Base-by-base conservation (phyloP, 30 jellyfish, hydroid and myxozoan genomes). In the Morbakka virulenta region DNA sequence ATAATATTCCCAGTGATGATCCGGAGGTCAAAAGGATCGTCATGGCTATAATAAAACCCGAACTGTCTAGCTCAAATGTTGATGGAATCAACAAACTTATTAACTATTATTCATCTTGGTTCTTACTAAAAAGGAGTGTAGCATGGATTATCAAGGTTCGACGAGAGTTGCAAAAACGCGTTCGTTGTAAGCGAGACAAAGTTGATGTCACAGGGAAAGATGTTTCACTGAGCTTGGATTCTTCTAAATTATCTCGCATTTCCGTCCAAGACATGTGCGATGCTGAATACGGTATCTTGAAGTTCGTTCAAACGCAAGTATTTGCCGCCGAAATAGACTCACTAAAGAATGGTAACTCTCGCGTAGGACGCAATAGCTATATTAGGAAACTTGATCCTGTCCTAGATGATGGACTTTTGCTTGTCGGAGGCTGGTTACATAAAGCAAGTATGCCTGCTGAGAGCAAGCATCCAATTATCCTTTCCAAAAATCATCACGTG, bases 361-460 rank as follows among this genome's bases (percentile, higher is more conserved):
- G 62, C 66, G 47, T 74, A 52, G 66, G 89, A n/a, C n/a, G n/a
- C n/a, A n/a, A n/a, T 64, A 35, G 64, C 65, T 34, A 64, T 80
- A 34, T 76, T 70, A 76, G 64, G 87, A 34, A 32, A 61, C 68
- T 77, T 64, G 75, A 67, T 28, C 33, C 62, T 14, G 51, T 79
- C 83, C 65, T 77, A 35, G 64, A 79, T 35, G 89, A 79, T 22
- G 83, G 83, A 29, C 64, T 79, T 74, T 22, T 79, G 14, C 30
- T 52, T 1, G 84, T 72, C 20, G 84, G 84, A 3, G 84, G 76
- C 28, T 57, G 84, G 9, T 64, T 72, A 2, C 32, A 51, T 50
- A 20, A 51, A 28, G 72, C 83, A 25, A 28, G 24, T 9, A 6
- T 71, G 28, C 28, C 48, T 20, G 73, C 25, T 2, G 75, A 71